Percentiles rank a stretch among this genome's conserved stretches.
Conservation (phyloP, 2,113 vertebrate species). For the Stomatorhinus ivindoensis region DNA sequence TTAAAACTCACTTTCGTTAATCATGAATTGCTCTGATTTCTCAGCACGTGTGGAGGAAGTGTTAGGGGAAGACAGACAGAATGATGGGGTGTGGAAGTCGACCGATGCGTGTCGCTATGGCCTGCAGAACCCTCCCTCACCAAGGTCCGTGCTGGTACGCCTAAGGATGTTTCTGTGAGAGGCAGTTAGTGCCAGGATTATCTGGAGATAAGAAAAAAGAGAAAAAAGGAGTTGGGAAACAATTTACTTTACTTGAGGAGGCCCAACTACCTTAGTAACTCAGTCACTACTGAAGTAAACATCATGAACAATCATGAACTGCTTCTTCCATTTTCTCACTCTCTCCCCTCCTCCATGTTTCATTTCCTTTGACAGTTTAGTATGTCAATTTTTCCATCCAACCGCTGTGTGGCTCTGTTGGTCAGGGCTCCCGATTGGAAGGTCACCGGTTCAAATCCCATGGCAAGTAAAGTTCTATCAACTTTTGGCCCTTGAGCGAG, state of each 20-base stretch:
- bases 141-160: neutral
- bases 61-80: neutral
- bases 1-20: constrained; percentile 22
- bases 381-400: neutral
- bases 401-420: neutral
- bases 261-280: neutral
- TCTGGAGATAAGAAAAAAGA: neutral
- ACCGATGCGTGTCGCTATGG: neutral
- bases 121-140: neutral
- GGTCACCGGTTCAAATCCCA: neutral
- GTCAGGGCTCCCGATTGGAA: neutral
- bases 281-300: neutral
- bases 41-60: neutral
- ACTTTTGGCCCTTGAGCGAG: neutral
- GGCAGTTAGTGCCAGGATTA: neutral
- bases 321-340: neutral
- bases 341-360: neutral
- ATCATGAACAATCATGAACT: neutral
- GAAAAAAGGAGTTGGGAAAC: neutral
- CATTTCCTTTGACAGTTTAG: neutral
- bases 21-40: constrained; percentile 1
- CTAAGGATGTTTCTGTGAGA: neutral
- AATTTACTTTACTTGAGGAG: neutral
- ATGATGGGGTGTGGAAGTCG: neutral
- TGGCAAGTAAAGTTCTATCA: neutral